These are phyloP conservation scores for Bombus breviceps DNA, from an alignment of 1,140 invertebrate genomes.

Conservation along the genomic window DNA sequence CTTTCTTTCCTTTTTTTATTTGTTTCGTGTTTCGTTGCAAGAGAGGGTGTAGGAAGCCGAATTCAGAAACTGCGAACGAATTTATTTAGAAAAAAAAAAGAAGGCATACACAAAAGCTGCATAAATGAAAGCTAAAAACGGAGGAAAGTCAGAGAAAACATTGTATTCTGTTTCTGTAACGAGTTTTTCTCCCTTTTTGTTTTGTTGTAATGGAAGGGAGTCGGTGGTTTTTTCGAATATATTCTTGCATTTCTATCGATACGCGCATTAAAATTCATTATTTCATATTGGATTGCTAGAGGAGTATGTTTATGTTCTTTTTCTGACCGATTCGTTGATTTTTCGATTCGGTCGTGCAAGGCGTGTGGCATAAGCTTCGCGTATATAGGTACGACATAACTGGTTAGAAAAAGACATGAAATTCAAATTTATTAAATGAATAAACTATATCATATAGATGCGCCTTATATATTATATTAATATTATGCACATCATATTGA, in stretches of 20 bases:
- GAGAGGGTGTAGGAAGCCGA: background rate
- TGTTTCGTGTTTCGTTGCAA: background rate
- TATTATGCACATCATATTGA: too few relatives aligned
- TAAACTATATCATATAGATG: background rate
- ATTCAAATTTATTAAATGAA: background rate
- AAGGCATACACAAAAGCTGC: background rate
- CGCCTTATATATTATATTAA: too few relatives aligned
- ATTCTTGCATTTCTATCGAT: background rate
- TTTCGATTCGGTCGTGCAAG: too few relatives aligned
- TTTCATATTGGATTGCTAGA: background rate
- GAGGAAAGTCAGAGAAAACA: background rate
- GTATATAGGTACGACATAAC: background rate
- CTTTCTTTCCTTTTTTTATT: background rate
- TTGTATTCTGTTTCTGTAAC: background rate
- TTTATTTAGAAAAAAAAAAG: constrained; percentile 1
- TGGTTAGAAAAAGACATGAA: background rate
- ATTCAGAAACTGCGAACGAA: constrained; percentile 22
- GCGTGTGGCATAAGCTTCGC: too few relatives aligned
- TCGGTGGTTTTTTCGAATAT: background rate
- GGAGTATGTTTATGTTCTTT: background rate
- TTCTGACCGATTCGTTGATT: background rate
- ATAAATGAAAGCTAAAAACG: constrained; percentile 29
- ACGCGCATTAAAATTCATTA: constrained; percentile 6
- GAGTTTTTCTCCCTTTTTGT: background rate
- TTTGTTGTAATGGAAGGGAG: background rate